Percentiles rank a stretch among this genome's conserved stretches.
Conservation (phyloP, 2,888 invertebrate genomes). For the Himalopsyche japonica region DNA sequence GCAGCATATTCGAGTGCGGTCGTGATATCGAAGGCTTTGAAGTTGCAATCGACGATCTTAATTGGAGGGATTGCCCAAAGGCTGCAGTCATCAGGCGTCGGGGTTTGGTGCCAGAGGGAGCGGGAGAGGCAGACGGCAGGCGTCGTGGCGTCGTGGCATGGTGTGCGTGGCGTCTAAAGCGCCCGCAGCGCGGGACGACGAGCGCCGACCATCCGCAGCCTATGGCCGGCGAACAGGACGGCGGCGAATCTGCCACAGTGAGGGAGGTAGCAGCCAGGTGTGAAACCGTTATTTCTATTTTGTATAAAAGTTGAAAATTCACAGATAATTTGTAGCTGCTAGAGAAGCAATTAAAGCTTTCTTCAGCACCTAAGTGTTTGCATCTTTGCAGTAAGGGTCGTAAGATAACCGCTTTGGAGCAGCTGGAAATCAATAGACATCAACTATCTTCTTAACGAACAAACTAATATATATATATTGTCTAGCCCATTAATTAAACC, state of each 20-base stretch:
- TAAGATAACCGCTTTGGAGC: too few species aligned
- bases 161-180: conserved; percentile 60
- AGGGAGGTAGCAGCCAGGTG: conserved; percentile 64
- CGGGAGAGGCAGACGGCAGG: conserved; percentile 45
- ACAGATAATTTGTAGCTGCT: too few species aligned
- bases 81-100: background rate
- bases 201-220: conserved; percentile 79
- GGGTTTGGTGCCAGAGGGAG: background rate
- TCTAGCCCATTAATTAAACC: too few species aligned
- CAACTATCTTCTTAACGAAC: too few species aligned
- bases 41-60: background rate
- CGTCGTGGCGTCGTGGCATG: conserved; percentile 53
- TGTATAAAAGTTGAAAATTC: too few species aligned
- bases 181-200: conserved; percentile 60
- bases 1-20: background rate
- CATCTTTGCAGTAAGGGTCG: too few species aligned
- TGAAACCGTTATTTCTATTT: background rate
- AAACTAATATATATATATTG: too few species aligned
- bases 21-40: background rate
- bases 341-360: too few species aligned
- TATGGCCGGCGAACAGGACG: conserved; percentile 86
- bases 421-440: too few species aligned
- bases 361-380: too few species aligned
- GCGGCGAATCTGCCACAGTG: conserved; percentile 74
- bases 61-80: background rate